phyloP scores from a whole-genome alignment of 2,888 invertebrate genomes.

The Tortricodes alternella region DNA sequence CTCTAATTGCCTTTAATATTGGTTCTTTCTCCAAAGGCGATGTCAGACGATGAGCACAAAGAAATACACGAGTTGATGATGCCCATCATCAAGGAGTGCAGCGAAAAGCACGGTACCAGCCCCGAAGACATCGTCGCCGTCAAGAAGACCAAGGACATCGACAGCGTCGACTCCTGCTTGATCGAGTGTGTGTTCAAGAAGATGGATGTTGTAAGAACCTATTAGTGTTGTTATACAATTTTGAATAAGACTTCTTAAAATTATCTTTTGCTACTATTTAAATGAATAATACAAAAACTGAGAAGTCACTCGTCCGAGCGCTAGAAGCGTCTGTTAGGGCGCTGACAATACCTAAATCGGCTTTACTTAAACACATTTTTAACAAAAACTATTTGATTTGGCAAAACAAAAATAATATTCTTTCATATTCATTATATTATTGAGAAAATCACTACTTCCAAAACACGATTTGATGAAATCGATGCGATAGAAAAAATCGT shows the following conservation, averaged over 20 bases:
- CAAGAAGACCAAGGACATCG: conserved; percentile 11
- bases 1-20: background rate
- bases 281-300: no score
- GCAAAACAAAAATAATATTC: no score
- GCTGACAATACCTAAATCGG: no score
- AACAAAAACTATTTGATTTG: no score
- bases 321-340: no score
- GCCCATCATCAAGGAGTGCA: conserved; percentile 21
- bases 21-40: background rate
- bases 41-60: conserved; percentile 21
- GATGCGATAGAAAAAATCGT: no score
- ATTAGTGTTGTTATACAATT: background rate
- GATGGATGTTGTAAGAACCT: conserved; percentile 6
- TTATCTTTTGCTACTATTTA: no score
- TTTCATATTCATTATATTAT: no score
- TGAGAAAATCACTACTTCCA: no score
- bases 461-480: no score
- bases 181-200: conserved; percentile 24
- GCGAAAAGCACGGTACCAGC: conserved; percentile 15
- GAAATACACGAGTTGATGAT: conserved; percentile 5
- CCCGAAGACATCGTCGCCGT: conserved; percentile 6
- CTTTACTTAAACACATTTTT: no score
- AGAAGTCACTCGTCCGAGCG: no score
- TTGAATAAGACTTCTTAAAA: background rate
- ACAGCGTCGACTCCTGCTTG: conserved; percentile 17